Conservation (phyloP, 1,140 invertebrate species). For the Heterodera carotae region DNA sequence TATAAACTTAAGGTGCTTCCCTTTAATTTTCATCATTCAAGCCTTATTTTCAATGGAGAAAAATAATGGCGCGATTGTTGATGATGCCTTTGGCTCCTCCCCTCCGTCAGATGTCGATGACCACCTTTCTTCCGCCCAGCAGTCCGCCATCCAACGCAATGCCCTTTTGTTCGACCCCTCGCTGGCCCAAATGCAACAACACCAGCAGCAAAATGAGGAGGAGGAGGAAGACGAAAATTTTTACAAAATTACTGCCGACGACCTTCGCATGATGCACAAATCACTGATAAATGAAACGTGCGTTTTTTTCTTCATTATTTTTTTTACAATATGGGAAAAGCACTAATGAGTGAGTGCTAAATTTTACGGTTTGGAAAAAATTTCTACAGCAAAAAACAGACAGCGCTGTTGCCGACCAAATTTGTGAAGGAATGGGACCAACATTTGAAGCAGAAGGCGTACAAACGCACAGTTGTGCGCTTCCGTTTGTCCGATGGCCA, state of each 20-base stretch:
- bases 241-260: background rate
- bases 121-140: too few species aligned
- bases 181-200: background rate
- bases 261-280: background rate
- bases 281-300: background rate
- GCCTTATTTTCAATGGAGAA: too few species aligned
- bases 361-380: background rate
- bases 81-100: background rate
- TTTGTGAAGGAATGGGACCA: background rate
- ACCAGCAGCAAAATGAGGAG: background rate
- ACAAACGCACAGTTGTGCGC: conserved; percentile 5
- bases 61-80: too few species aligned
- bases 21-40: too few species aligned
- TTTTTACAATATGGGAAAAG: too few species aligned
- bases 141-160: background rate
- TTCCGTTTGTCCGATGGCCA: background rate
- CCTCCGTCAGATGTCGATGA: too few species aligned
- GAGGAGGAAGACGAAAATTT: background rate
- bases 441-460: background rate
- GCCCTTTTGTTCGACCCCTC: background rate
- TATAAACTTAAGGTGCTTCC: too few species aligned
- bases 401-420: background rate
- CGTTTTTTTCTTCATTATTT: background rate
- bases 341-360: too few species aligned
- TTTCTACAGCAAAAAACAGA: too few species aligned